Percentiles rank a stretch among this genome's conserved stretches.
These are phyloP conservation scores for Sceloporus undulatus DNA, from an alignment of 2,113 vertebrate species.

Conservation along the genomic window DNA sequence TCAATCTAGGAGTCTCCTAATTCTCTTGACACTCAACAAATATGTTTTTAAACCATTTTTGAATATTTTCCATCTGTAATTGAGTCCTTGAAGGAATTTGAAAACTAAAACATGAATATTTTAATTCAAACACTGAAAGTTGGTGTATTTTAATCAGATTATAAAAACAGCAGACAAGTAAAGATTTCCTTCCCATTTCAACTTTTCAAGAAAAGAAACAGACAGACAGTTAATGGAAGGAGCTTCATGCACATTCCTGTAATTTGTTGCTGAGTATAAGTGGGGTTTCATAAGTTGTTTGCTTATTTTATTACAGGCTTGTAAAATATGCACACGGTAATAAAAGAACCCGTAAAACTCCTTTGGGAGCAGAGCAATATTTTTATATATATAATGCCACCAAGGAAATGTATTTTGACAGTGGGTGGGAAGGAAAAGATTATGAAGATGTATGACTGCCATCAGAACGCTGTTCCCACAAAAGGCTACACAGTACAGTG, in stretches of 20 bases:
- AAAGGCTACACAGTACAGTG: background rate
- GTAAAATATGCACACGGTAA: slow-evolving; percentile 52
- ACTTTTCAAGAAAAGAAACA: slow-evolving; percentile 34
- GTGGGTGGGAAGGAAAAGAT: slow-evolving; percentile 41
- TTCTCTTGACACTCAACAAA: too few species aligned
- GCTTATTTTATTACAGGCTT: slow-evolving; percentile 46
- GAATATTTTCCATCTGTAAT: background rate
- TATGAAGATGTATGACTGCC: slow-evolving; percentile 41
- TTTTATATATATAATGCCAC: slow-evolving; percentile 41
- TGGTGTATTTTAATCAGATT: slow-evolving; percentile 28
- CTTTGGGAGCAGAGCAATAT: slow-evolving; percentile 45
- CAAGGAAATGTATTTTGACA: slow-evolving; percentile 58
- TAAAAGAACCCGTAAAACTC: slow-evolving; percentile 44
- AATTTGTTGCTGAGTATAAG: slow-evolving; percentile 54
- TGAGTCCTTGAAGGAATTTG: background rate
- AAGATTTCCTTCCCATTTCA: slow-evolving; percentile 34
- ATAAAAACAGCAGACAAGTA: slow-evolving; percentile 25
- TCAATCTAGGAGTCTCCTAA: too few species aligned
- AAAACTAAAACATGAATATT: background rate
- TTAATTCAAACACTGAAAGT: background rate
- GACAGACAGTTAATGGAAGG: slow-evolving; percentile 20
- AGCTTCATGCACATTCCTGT: slow-evolving; percentile 23
- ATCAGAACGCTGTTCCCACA: slow-evolving; percentile 35
- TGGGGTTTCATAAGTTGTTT: slow-evolving; percentile 40
- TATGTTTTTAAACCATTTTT: too few species aligned